Evolutionary conservation across 2,797 vertebrate genomes (phyloP), one percentile per base, ranked within the genome.

Genomic region (Peromyscus nudipes): DNA sequence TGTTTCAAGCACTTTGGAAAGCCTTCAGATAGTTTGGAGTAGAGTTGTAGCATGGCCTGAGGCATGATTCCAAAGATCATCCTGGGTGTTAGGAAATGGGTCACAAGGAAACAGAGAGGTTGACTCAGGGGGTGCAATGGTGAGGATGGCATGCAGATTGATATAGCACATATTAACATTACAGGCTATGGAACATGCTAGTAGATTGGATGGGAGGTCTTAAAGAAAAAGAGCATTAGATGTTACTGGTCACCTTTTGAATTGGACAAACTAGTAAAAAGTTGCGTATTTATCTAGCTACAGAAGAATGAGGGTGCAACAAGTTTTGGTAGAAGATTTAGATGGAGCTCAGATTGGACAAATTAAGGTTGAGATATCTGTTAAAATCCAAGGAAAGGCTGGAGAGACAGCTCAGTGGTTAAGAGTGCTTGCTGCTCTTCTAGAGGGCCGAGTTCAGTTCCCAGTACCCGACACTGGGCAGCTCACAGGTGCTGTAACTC

Each of bases 311-410:
- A 86, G 34, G 23, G 8, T 64, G 31, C 64, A 65, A 43, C 31
- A 90, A 8, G 14, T 76, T 93, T 25, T 23, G 43, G 13, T 62
- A 79, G 46, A 73, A 27, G 34, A 57, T 87, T 16, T 55, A 40
- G 65, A 92, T 65, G 16, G 67, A 89, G 79, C 77, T 97, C 83
- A 82, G 19, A 91, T 96, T n/a, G 62, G 62, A 52, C 52, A 96
- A 89, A 76, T 64, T 75, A 88, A 62, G 16, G 73, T 79, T 89
- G 89, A 52, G 23, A 43, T 89, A 17, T 40, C 57, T 80, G 1
- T 89, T 81, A 57, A 75, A 21, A 37, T 69, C 21, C 65, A 69
- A 85, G 31, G 10, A 65, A 85, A 67, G 62, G 10, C 62, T 23
- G 19, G 62, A 67, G 83, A 49, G 83, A 67, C 8, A n/a, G 46